Conservation (phyloP, 2,797 vertebrate genomes). For the Lutjanus argentimaculatus region DNA sequence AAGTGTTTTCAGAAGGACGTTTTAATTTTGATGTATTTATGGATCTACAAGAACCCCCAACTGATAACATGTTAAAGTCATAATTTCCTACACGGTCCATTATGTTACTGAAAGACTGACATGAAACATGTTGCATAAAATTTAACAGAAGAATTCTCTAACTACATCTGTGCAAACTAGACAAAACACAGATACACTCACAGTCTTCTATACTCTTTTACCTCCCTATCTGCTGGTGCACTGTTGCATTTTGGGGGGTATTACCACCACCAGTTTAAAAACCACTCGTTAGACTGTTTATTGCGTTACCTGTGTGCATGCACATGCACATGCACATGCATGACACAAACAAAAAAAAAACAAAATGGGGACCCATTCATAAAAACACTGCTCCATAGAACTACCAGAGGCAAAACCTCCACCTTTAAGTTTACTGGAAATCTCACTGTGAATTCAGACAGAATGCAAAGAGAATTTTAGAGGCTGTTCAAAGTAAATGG, state of each 20-base stretch:
- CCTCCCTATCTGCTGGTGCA: no score
- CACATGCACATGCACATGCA: no score
- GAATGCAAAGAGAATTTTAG: not conserved
- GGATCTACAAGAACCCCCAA: not conserved
- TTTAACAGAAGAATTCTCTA: not conserved
- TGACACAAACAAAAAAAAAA: no score
- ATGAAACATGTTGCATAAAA: not conserved
- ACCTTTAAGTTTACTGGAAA: not conserved
- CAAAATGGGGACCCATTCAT: not conserved
- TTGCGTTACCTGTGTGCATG: not conserved
- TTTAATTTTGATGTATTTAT: not conserved
- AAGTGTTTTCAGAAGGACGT: no score
- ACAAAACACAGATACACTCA: not conserved
- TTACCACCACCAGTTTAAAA: no score
- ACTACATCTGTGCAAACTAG: not conserved
- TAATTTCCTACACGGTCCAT: not conserved
- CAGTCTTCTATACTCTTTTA: no score
- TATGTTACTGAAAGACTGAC: not conserved
- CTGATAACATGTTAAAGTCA: not conserved
- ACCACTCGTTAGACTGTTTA: not conserved
- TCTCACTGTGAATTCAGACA: not conserved
- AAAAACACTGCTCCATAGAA: not conserved
- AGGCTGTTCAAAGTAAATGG: not conserved
- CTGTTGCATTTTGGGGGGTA: no score
- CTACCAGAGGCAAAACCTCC: not conserved